phyloP scores from a whole-genome alignment of 64 coral and sea anemone species.

The Trachythela sp. region DNA sequence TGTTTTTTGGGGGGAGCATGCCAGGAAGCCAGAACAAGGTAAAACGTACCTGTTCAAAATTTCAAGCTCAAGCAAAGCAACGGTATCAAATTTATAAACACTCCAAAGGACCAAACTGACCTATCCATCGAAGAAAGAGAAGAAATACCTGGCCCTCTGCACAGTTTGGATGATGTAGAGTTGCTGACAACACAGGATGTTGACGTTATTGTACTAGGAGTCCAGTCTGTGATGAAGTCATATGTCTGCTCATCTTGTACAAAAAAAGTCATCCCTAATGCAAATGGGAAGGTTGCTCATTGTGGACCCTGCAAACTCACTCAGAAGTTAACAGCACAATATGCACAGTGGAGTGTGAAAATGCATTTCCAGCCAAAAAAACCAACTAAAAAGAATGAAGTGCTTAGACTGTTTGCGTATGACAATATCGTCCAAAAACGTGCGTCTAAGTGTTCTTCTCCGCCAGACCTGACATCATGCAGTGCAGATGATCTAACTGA shows the following conservation, averaged over 20 bases:
- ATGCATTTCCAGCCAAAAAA: conserved; percentile 29
- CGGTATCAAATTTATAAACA: conserved; percentile 16
- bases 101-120: conserved; percentile 24
- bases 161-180: conserved; percentile 15
- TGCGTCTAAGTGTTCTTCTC: background rate
- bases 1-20: conserved; percentile 14
- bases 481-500: conserved; percentile 13
- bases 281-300: conserved; percentile 14
- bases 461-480: conserved; percentile 17
- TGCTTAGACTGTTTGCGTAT: conserved; percentile 35
- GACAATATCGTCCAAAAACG: conserved; percentile 36
- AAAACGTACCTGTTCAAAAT: conserved; percentile 28
- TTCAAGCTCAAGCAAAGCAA: conserved; percentile 31
- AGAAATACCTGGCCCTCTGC: conserved; percentile 21
- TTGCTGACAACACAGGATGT: background rate
- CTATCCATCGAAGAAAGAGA: conserved; percentile 33
- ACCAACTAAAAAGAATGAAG: background rate
- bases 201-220: conserved; percentile 2
- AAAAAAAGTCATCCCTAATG: background rate
- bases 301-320: conserved; percentile 35
- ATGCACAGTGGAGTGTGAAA: conserved; percentile 35
- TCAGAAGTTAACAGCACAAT: conserved; percentile 22
- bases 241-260: background rate
- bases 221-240: too few species aligned
- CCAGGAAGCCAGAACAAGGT: conserved; percentile 21